These are phyloP conservation scores for Tethea ocularis DNA, from an alignment of 2,888 invertebrate species.

Conservation along the genomic window DNA sequence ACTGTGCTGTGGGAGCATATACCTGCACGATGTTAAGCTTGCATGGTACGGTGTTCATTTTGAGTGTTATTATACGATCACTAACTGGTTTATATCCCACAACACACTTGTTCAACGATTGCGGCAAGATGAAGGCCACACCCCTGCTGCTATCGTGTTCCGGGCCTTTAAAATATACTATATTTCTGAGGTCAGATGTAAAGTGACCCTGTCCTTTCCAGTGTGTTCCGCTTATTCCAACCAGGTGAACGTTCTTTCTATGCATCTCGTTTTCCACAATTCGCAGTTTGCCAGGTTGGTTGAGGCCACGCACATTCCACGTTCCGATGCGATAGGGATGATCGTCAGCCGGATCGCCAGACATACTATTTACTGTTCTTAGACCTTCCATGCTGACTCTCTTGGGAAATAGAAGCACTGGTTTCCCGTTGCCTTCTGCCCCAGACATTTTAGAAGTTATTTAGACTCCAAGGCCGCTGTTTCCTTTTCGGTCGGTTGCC, in stretches of 20 bases:
- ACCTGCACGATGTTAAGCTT: not conserved
- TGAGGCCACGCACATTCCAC: not conserved
- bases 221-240: not conserved
- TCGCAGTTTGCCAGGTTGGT: not conserved
- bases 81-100: not conserved
- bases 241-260: not conserved
- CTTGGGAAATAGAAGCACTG: slow-evolving; percentile 7
- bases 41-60: not conserved
- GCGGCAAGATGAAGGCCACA: not conserved
- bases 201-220: not conserved
- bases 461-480: not conserved
- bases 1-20: not conserved
- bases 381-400: not conserved
- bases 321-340: not conserved
- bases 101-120: not conserved
- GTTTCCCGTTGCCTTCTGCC: slow-evolving; percentile 6
- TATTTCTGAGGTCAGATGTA: not conserved
- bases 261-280: not conserved
- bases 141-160: not conserved
- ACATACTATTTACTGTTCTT: not conserved
- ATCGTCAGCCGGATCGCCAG: not conserved
- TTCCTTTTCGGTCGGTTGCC: not conserved
- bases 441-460: not conserved
- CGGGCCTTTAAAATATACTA: too few species aligned
- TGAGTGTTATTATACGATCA: not conserved